Percentiles rank a stretch among this genome's conserved stretches.
phyloP scores from a whole-genome alignment of 2,797 vertebrate genomes.

The Arrhamphus sclerolepis region DNA sequence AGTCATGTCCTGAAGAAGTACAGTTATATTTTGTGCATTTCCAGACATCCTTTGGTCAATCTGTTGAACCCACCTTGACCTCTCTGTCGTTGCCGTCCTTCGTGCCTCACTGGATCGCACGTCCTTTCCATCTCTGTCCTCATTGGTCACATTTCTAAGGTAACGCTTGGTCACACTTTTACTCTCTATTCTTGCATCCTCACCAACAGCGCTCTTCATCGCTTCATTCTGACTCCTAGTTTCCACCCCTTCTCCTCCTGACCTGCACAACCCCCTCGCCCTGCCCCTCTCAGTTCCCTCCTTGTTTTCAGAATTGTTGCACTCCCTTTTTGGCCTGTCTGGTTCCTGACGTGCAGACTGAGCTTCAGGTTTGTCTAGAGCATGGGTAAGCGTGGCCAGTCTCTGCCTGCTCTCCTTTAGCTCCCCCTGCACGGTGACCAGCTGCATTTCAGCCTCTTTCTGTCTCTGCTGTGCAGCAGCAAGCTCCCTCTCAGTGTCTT shows the following conservation, averaged over 20 bases:
- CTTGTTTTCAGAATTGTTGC: slow-evolving; percentile 31
- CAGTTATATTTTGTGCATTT: neutral
- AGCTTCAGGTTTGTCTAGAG: slow-evolving; percentile 21
- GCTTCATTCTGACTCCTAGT: slow-evolving; percentile 35
- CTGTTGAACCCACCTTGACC: slow-evolving; percentile 73
- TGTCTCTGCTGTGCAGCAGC: slow-evolving; percentile 65
- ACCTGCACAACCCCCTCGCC: slow-evolving; percentile 40
- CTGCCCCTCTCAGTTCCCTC: slow-evolving; percentile 47
- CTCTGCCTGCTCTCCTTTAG: slow-evolving; percentile 72
- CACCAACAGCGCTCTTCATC: slow-evolving; percentile 36
- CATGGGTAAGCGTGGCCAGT: slow-evolving; percentile 37
- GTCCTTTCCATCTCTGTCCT: slow-evolving; percentile 61
- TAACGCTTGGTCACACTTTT: slow-evolving; percentile 66
- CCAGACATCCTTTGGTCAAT: neutral
- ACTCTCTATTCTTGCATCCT: slow-evolving; percentile 42
- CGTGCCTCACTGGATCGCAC: slow-evolving; percentile 41
- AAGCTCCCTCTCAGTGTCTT: slow-evolving; percentile 72
- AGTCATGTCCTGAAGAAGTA: neutral
- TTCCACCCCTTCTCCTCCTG: slow-evolving; percentile 44
- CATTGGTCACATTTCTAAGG: slow-evolving; percentile 71
- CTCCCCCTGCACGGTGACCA: slow-evolving; percentile 69
- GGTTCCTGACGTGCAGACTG: slow-evolving; percentile 28
- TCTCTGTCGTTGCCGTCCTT: slow-evolving; percentile 63
- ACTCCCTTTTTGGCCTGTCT: slow-evolving; percentile 40
- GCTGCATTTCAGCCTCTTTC: slow-evolving; percentile 71